Evolutionary conservation across 2,797 vertebrate genomes (phyloP).

Genomic region (Pelodytes ibericus): DNA sequence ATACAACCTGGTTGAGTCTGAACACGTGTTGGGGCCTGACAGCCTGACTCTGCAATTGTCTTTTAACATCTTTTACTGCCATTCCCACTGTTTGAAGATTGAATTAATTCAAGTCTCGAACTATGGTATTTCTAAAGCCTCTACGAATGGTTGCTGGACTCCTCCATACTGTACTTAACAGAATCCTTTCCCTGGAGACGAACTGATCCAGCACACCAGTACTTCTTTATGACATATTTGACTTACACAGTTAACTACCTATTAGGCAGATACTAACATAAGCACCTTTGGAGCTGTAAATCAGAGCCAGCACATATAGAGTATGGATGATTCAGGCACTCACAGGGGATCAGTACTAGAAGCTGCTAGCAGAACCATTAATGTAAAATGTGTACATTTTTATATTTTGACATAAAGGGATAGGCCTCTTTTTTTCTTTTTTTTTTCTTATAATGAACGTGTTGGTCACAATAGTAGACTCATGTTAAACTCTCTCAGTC

Average conservation of each 20-base stretch:
- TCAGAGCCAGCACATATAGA: not conserved
- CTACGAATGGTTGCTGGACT: too few relatives aligned
- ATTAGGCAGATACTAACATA: not conserved
- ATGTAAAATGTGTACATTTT: not conserved
- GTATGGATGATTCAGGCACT: too few relatives aligned
- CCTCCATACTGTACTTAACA: not conserved
- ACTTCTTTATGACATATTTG: not conserved
- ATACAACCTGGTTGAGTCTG: too few relatives aligned
- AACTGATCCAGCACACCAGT: constrained; percentile 1
- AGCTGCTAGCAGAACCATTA: not conserved
- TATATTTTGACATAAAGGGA: not conserved
- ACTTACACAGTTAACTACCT: constrained; percentile 2
- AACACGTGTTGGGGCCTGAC: too few relatives aligned
- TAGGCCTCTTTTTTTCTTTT: not conserved
- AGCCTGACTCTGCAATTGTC: too few relatives aligned
- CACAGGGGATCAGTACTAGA: not conserved
- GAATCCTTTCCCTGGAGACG: not conserved
- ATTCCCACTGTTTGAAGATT: too few relatives aligned
- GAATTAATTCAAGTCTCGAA: not conserved
- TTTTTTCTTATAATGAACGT: too few relatives aligned
- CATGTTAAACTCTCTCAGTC: too few relatives aligned
- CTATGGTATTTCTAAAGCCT: not conserved
- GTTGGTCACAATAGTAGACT: too few relatives aligned
- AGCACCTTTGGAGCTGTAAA: not conserved
- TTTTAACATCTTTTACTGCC: too few relatives aligned